These are phyloP conservation scores for Parasteatoda tepidariorum DNA, from an alignment of 1,140 invertebrate species.

Conservation along the genomic window DNA sequence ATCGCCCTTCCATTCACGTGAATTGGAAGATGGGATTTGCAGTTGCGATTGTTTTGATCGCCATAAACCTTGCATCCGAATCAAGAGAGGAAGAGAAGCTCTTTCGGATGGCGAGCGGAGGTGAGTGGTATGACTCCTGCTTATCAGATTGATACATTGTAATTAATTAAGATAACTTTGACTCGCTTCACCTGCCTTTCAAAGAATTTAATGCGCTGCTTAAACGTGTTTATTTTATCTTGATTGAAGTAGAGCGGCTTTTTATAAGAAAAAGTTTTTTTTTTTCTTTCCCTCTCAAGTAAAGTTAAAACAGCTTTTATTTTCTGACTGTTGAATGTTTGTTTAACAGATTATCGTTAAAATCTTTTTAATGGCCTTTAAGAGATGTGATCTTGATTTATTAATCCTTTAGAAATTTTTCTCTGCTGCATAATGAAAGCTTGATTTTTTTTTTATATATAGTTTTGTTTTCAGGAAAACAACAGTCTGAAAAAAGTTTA, in stretches of 20 bases:
- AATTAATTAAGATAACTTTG: neutral
- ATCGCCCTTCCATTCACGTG: conserved; percentile 17
- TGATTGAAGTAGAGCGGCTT: neutral
- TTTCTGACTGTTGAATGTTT: too few relatives aligned
- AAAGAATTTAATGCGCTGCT: neutral
- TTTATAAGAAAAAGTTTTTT: too few relatives aligned
- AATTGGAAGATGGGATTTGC: conserved; percentile 32
- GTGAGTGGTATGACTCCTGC: neutral
- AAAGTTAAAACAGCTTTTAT: too few relatives aligned
- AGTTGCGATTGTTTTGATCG: conserved; percentile 59
- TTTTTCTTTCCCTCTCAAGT: too few relatives aligned
- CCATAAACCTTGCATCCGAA: conserved; percentile 48
- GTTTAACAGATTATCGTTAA: too few relatives aligned
- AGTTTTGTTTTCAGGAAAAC: too few relatives aligned
- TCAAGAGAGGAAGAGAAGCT: conserved; percentile 54
- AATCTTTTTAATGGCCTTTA: too few relatives aligned
- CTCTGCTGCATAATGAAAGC: too few relatives aligned
- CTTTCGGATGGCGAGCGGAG: conserved; percentile 41
- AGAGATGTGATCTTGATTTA: too few relatives aligned
- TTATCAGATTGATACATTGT: neutral
- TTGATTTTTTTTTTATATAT: too few relatives aligned
- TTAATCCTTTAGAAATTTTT: too few relatives aligned
- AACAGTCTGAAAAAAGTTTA: too few relatives aligned
- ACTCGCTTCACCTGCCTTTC: neutral
- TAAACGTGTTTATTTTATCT: neutral